phyloP scores from a whole-genome alignment of 1,140 invertebrate species.

The Drosophila malerkotliana region DNA sequence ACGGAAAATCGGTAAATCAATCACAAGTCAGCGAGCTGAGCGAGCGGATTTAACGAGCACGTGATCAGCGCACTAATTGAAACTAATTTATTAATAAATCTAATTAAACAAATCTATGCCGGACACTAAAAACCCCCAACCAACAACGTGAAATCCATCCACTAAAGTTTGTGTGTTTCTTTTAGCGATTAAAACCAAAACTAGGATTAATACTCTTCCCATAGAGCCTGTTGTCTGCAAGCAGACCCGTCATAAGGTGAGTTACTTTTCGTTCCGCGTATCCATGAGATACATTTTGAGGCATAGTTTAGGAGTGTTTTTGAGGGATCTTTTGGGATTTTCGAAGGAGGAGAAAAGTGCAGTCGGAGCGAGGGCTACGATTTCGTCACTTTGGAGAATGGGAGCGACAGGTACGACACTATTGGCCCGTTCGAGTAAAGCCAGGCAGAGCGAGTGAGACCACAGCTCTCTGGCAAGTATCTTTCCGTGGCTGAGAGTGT shows the following conservation, averaged over 20 bases:
- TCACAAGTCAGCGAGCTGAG: conserved; percentile 10
- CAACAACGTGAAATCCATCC: conserved; percentile 26
- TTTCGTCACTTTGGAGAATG: conserved; percentile 61
- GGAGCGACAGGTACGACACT: conserved; percentile 48
- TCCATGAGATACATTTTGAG: conserved; percentile 8
- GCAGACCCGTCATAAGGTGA: conserved; percentile 54
- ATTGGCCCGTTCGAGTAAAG: conserved; percentile 4
- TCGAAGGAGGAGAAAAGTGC: conserved; percentile 38
- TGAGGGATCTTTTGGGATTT: conserved; percentile 29
- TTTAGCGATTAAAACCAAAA: conserved; percentile 56
- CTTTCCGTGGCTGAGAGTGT: conserved; percentile 15
- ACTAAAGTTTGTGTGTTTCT: conserved; percentile 70
- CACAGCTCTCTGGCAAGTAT: conserved; percentile 27
- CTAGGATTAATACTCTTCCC: conserved; percentile 63
- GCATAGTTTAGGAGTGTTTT: conserved; percentile 5
- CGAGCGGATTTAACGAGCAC: conserved; percentile 35
- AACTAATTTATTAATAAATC: background rate
- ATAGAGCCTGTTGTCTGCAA: conserved; percentile 43
- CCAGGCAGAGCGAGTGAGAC: background rate
- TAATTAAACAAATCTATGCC: conserved; percentile 2
- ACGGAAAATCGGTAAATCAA: conserved; percentile 56
- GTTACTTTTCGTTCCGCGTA: conserved; percentile 11
- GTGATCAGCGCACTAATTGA: conserved; percentile 22
- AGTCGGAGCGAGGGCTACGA: conserved; percentile 55
- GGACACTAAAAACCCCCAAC: background rate